phyloP scores from a whole-genome alignment of 2,113 vertebrate genomes.

The Rhinogobius similis region DNA sequence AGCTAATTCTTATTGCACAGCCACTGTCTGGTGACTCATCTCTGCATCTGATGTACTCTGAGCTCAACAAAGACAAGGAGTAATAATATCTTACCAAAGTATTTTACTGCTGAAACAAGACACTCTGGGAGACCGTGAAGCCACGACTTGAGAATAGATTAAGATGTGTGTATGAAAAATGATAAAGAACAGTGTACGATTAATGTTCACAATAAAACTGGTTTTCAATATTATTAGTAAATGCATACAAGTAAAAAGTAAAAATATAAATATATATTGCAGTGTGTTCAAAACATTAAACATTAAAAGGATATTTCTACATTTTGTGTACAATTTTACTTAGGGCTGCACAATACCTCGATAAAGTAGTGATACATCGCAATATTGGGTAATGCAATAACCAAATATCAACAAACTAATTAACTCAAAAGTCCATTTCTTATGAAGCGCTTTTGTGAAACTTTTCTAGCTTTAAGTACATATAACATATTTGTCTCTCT shows the following conservation, averaged over 20 bases:
- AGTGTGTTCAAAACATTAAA: too few relatives aligned
- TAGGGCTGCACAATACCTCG: too few relatives aligned
- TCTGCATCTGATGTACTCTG: slow-evolving; percentile 4
- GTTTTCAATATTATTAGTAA: neutral
- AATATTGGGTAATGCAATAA: too few relatives aligned
- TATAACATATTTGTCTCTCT: neutral
- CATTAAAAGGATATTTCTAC: too few relatives aligned
- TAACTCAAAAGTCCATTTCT: too few relatives aligned
- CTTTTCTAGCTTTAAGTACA: too few relatives aligned
- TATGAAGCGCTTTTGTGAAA: too few relatives aligned
- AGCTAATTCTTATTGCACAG: slow-evolving; percentile 1
- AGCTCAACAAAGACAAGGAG: neutral
- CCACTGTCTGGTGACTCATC: slow-evolving; percentile 5
- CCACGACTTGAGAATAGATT: neutral
- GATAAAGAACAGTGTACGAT: neutral
- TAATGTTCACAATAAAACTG: neutral
- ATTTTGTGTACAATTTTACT: too few relatives aligned
- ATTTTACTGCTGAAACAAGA: neutral
- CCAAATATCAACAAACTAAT: too few relatives aligned
- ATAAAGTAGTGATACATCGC: too few relatives aligned
- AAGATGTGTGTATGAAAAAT: neutral
- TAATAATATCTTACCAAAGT: neutral
- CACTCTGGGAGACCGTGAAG: neutral
- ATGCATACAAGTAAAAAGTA: too few relatives aligned
- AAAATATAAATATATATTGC: too few relatives aligned